Evolutionary conservation across 2,113 vertebrate species (phyloP).

Genomic region (Daubentonia madagascariensis): DNA sequence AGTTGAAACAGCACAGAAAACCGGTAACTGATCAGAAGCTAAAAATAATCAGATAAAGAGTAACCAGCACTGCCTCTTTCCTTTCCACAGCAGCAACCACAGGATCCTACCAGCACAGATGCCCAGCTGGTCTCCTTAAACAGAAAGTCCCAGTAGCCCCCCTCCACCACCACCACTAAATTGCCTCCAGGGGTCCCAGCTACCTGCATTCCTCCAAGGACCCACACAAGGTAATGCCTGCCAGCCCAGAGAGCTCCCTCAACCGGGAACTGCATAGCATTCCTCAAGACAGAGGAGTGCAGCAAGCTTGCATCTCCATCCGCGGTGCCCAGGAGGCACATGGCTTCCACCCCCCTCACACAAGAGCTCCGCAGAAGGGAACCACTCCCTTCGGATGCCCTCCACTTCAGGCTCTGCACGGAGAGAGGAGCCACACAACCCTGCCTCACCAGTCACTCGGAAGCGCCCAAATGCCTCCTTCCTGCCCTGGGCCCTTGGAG

Average conservation of each 20-base stretch:
- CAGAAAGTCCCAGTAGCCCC: not conserved
- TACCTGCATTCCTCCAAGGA: conserved; percentile 33
- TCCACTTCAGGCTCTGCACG: conserved; percentile 35
- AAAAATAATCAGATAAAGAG: conserved; percentile 61
- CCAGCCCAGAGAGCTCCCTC: conserved; percentile 51
- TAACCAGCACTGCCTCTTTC: conserved; percentile 42
- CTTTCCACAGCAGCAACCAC: not conserved
- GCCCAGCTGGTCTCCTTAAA: not conserved
- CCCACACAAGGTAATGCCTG: not conserved
- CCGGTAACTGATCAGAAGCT: conserved; percentile 60
- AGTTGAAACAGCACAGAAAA: conserved; percentile 58
- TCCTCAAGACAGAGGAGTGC: conserved; percentile 44
- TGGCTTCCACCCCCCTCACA: conserved; percentile 64
- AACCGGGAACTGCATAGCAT: conserved; percentile 24
- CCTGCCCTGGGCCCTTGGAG: conserved; percentile 39
- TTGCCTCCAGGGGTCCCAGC: not conserved
- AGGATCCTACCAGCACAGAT: not conserved
- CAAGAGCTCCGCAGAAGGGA: conserved; percentile 57
- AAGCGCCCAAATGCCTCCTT: conserved; percentile 51
- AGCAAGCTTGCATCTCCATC: conserved; percentile 52
- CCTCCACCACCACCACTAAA: not conserved
- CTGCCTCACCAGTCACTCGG: not conserved
- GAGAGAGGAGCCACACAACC: not conserved
- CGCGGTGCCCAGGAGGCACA: conserved; percentile 67
- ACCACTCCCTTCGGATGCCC: conserved; percentile 71